Evolutionary conservation across 2,888 invertebrate genomes (phyloP), one percentile per base, ranked within the genome.

Genomic region (Polyommatus icarus): DNA sequence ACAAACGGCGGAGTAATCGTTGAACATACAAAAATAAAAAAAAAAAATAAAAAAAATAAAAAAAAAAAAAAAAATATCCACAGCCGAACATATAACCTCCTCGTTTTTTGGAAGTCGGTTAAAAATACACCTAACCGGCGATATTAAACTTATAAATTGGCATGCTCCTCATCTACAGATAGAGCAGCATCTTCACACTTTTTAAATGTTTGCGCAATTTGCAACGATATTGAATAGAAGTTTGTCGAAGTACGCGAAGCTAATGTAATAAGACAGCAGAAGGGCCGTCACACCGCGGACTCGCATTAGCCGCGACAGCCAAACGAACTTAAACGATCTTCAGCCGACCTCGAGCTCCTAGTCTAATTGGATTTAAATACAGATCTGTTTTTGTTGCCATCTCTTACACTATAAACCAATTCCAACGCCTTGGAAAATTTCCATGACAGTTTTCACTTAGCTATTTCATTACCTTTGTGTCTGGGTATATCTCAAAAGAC

Each of bases 281-380:
- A 77, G 79, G 77, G 80, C 79, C 78, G 77, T 80, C 78, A 79
- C 79, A 77, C 80, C 81, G 76, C 79, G 80, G 81, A 82, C 81
- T 81, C 80, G 78, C 80, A 83, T 82, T 80, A 81, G 78, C 79
- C 78, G 79, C 80, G 82, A 79, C 81, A 80, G 78, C 80, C 80
- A 80, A 82, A 79, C 76, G 79, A 79, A 82, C 78, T 81, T 81
- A 79, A 59, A 57, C 80, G 78, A 79, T 82, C 80, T 82, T 80
- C 81, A 82, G 81, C 79, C 81, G 81, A 79, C 82, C 79, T 80
- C 81, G 78, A 79, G 80, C 82, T 80, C 77, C 78, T 80, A 81
- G 81, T 82, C 81, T 82, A 82, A 83, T 83, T 82, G 82, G 81
- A 82, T 83, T 82, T 82, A 80, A 83, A 78, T 79, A 77, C 78